These are phyloP conservation scores for Drosophila nr. perissopoda DNA, from an alignment of 2,888 invertebrate genomes.

Conservation along the genomic window DNA sequence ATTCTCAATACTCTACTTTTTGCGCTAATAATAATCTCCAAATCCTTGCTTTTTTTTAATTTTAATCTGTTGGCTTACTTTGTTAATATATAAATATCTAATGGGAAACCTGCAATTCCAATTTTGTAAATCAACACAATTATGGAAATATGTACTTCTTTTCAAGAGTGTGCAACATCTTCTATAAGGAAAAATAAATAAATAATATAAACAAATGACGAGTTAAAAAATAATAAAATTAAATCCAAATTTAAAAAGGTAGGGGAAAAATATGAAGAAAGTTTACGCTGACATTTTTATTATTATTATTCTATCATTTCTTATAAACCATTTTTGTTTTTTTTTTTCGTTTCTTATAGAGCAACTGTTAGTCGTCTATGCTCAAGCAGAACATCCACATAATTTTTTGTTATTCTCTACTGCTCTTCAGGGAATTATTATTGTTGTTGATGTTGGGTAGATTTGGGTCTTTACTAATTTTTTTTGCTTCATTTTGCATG, in stretches of 20 bases:
- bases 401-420: slow-evolving; percentile 2
- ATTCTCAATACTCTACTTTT: background rate
- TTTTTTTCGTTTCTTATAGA: background rate
- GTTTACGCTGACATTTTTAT: background rate
- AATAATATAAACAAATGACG: background rate
- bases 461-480: slow-evolving; percentile 35
- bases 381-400: background rate
- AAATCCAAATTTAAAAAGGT: too few relatives aligned
- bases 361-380: slow-evolving; percentile 1
- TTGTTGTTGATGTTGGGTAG: slow-evolving; percentile 21
- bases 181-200: background rate
- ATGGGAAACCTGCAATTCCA: background rate
- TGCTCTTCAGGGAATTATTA: slow-evolving; percentile 17
- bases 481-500: slow-evolving; percentile 48
- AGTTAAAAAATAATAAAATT: background rate
- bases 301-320: background rate
- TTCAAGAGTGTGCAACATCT: too few relatives aligned
- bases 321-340: background rate
- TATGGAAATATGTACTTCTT: background rate
- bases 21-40: background rate
- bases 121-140: background rate
- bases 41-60: background rate
- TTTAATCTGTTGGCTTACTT: background rate
- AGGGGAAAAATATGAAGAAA: background rate
- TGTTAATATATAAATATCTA: background rate